Evolutionary conservation across 2,113 vertebrate species (phyloP), one percentile per base, ranked within the genome.

Genomic region (Vulpes vulpes): DNA sequence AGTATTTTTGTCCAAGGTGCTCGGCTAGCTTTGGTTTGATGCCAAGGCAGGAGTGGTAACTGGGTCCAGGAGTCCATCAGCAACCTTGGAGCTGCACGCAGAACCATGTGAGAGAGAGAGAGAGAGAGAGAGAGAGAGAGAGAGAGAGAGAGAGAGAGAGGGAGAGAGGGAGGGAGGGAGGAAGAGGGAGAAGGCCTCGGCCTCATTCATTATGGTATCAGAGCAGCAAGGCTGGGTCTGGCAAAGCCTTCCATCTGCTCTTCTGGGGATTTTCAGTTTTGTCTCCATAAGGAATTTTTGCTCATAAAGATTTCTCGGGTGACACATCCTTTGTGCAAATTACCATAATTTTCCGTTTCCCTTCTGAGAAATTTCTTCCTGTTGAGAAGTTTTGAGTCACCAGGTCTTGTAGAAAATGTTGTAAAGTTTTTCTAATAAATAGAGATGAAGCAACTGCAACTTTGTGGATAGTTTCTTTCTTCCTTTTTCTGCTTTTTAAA

Each of bases 301-400:
- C 81, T 94, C 69, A 55, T 84, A 35, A 81, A 76, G 69, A 92
- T 92, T 96, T 92, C 80, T 84, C 16, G 2, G 80, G 74, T 96
- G 95, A 94, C 78, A 94, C 76, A 81, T 83, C 85, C 94, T 95
- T 78, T 92, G 55, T 92, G 53, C 81, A 97, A 69, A 96, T 94
- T 86, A 91, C 59, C 60, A 30, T 43, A 57, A 64, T 95, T 96
- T 97, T 95, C 95, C 84, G 78, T 95, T 96, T 94, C 97, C 76
- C 79, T 64, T 55, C 74, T 67, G 83, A 96, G 88, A 84, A 84
- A 17, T 71, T 5, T 89, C 91, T 97, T 97, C 80, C 94, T 91
- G 20, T 91, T 96, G 73, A 97, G 95, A 95, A 64, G 43, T 92
- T 96, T 89, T 96, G 3, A 25, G 92, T 95, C 71, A 96, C 30